Conservation (phyloP, 1,140 invertebrate genomes). For the Temnothorax longispinosus region DNA sequence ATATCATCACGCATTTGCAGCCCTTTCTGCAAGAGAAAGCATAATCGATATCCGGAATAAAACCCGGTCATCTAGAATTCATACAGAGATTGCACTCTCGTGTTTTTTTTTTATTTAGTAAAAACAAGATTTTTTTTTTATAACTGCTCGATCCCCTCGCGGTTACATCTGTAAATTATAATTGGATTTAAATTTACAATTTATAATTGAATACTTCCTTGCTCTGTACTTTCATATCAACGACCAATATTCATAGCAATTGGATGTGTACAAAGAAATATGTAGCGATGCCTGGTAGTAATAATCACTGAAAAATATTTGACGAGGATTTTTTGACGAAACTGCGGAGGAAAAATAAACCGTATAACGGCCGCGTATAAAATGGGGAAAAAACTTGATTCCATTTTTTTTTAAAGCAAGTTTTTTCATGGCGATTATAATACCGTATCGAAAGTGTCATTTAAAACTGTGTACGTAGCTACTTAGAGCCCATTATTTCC, state of each 20-base stretch:
- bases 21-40: not conserved
- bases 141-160: not conserved
- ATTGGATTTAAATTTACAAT: not conserved
- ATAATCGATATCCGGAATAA: constrained; percentile 4
- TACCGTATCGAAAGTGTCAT: not conserved
- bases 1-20: not conserved
- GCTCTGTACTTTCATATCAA: not conserved
- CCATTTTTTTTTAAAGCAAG: not conserved
- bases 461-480: not conserved
- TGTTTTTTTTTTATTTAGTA: not conserved
- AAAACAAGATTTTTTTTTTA: not conserved
- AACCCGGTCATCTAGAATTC: not conserved
- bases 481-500: not conserved
- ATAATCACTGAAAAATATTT: not conserved
- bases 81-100: not conserved
- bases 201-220: not conserved
- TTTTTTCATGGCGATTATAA: not conserved
- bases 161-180: not conserved
- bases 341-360: not conserved
- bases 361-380: not conserved
- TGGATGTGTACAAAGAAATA: not conserved
- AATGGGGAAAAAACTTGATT: not conserved
- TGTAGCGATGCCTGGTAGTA: not conserved
- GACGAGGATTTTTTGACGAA: not conserved
- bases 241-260: not conserved